phyloP scores from a whole-genome alignment of 35 echinoderm and acorn worm genomes.

The Amphiura filiformis region DNA sequence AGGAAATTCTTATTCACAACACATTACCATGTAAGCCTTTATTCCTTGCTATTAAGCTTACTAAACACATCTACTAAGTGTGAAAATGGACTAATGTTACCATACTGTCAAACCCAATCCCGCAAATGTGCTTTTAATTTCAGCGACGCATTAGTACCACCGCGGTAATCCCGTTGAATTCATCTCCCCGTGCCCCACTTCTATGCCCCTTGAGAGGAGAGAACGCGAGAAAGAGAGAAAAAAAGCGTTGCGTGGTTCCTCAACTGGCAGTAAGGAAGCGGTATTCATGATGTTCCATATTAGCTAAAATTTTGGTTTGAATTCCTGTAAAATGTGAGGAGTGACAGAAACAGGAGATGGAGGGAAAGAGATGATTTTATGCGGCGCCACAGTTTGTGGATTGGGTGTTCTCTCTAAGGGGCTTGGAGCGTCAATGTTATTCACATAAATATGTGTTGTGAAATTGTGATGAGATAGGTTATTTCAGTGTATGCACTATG shows the following conservation, averaged over 20 bases:
- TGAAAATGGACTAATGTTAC: slow-evolving; percentile 11
- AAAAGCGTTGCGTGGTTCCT: too few relatives aligned
- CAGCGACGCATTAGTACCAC: neutral
- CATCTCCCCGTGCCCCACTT: neutral
- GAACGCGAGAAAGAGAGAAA: too few relatives aligned
- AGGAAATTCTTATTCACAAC: neutral
- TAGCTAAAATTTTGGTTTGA: neutral
- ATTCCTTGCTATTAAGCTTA: neutral
- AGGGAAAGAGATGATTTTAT: neutral
- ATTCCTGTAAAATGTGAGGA: neutral
- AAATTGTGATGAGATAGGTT: neutral
- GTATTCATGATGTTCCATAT: slow-evolving; percentile 9
- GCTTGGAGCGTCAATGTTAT: neutral
- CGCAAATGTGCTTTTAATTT: too few relatives aligned
- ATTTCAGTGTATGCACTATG: too few relatives aligned
- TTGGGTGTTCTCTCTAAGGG: neutral
- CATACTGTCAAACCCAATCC: neutral
- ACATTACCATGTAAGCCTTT: neutral
- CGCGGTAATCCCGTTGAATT: neutral
- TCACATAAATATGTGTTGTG: neutral
- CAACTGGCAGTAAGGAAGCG: neutral
- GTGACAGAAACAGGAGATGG: neutral
- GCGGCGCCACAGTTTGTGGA: neutral
- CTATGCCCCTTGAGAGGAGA: neutral
- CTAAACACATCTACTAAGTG: neutral